Percentiles rank a stretch among this genome's conserved stretches.
These are phyloP conservation scores for Iguana delicatissima DNA, from an alignment of 2,797 vertebrate genomes.

Conservation along the genomic window DNA sequence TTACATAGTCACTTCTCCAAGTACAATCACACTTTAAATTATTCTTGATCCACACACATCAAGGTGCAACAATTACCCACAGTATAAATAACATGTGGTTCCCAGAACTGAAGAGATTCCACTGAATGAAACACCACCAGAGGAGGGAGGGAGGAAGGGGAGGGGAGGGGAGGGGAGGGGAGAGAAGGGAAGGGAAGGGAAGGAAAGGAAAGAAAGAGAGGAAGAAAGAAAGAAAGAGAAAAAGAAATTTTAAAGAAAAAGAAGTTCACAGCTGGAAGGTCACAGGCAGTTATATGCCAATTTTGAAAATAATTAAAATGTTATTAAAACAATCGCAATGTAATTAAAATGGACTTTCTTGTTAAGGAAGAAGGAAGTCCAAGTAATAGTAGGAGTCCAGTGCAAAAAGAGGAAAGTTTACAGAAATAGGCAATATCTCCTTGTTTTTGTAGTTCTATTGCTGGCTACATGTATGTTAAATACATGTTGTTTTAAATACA, in stretches of 20 bases:
- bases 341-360: too few species aligned
- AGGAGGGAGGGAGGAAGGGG: background rate
- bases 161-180: too few species aligned
- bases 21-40: conserved; percentile 1
- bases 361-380: background rate
- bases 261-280: too few species aligned
- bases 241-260: too few species aligned
- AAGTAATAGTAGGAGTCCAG: background rate
- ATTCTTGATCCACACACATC: background rate
- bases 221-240: too few species aligned
- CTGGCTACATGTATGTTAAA: too few species aligned
- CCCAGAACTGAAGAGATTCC: background rate
- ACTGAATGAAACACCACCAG: background rate
- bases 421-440: background rate
- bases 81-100: background rate
- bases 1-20: conserved; percentile 6
- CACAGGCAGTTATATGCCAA: background rate
- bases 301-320: background rate
- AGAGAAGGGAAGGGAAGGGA: too few species aligned
- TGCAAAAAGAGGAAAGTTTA: background rate
- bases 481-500: too few species aligned
- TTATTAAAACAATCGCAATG: background rate
- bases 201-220: background rate
- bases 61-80: background rate
- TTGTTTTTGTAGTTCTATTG: background rate